These are phyloP conservation scores for Sthenelais limicola DNA, from an alignment of 2,888 invertebrate species.

Conservation along the genomic window DNA sequence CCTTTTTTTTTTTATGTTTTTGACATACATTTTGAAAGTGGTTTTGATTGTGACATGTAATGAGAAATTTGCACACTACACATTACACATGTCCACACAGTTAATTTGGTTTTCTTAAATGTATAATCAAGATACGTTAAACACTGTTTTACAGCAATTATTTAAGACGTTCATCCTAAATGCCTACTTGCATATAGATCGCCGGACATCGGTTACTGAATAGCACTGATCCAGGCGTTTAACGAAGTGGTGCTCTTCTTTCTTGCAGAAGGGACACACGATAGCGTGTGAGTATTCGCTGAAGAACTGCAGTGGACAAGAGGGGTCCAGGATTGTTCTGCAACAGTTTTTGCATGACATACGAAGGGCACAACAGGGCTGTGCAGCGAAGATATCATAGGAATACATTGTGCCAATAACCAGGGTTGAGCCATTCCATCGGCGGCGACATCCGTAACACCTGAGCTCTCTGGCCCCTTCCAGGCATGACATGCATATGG, in stretches of 20 bases:
- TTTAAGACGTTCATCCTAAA: slow-evolving; percentile 6
- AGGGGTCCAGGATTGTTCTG: slow-evolving; percentile 88
- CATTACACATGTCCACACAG: too few species aligned
- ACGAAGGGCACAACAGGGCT: slow-evolving; percentile 94
- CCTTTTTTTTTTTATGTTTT: too few species aligned
- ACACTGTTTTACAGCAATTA: too few species aligned
- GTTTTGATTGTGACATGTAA: too few species aligned
- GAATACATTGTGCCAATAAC: slow-evolving; percentile 98
- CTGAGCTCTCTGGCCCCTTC: slow-evolving; percentile 77
- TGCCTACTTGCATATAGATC: slow-evolving; percentile 42
- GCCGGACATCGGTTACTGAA: slow-evolving; percentile 28
- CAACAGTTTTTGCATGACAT: slow-evolving; percentile 95
- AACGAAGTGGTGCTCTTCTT: slow-evolving; percentile 94
- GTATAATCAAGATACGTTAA: too few species aligned
- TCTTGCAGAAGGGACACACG: slow-evolving; percentile 92
- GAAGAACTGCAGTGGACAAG: slow-evolving; percentile 85
- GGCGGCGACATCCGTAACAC: slow-evolving; percentile 67
- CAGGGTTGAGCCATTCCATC: slow-evolving; percentile 85
- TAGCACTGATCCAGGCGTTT: slow-evolving; percentile 79
- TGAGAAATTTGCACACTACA: too few species aligned
- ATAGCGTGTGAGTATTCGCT: slow-evolving; percentile 90
- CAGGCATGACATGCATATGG: slow-evolving; percentile 91
- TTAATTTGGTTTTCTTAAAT: too few species aligned
- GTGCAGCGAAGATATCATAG: slow-evolving; percentile 97
- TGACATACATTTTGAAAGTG: too few species aligned